Evolutionary conservation across 2,888 invertebrate species (phyloP).

Genomic region (Thysanoteuthis rhombus): DNA sequence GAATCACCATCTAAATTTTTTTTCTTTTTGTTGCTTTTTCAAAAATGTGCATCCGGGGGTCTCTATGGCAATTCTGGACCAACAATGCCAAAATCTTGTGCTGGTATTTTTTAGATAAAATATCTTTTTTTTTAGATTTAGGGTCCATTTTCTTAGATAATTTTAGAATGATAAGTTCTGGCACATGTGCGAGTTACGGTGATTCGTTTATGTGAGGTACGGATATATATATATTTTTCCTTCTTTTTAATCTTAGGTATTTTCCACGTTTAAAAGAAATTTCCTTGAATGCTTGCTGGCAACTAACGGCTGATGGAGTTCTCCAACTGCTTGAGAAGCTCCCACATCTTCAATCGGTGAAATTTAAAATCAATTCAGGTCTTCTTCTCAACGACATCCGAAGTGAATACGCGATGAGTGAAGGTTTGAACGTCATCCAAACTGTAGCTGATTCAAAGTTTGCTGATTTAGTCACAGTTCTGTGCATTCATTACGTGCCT

Average conservation of each 20-base stretch:
- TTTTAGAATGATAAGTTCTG: too few relatives aligned
- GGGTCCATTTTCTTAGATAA: too few relatives aligned
- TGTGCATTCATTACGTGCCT: constrained; percentile 55
- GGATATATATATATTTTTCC: not conserved
- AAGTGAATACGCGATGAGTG: constrained; percentile 51
- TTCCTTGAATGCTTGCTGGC: constrained; percentile 57
- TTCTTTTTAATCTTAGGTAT: constrained; percentile 26
- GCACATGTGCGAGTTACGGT: too few relatives aligned
- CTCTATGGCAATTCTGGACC: too few relatives aligned
- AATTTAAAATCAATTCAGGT: constrained; percentile 55
- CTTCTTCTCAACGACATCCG: constrained; percentile 46
- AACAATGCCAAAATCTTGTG: too few relatives aligned
- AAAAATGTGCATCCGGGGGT: too few relatives aligned
- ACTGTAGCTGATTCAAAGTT: constrained; percentile 39
- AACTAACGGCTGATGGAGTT: constrained; percentile 47
- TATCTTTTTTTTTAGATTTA: too few relatives aligned
- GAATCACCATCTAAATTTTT: too few relatives aligned
- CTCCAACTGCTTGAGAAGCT: constrained; percentile 42
- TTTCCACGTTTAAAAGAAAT: constrained; percentile 48
- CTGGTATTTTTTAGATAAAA: too few relatives aligned
- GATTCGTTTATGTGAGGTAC: too few relatives aligned
- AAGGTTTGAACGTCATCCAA: constrained; percentile 45
- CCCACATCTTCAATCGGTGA: constrained; percentile 43
- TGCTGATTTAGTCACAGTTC: constrained; percentile 43
- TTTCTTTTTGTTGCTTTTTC: too few relatives aligned